Evolutionary conservation across 2,888 invertebrate species (phyloP), one percentile per base, ranked within the genome.

Genomic region (Apamea sordens): DNA sequence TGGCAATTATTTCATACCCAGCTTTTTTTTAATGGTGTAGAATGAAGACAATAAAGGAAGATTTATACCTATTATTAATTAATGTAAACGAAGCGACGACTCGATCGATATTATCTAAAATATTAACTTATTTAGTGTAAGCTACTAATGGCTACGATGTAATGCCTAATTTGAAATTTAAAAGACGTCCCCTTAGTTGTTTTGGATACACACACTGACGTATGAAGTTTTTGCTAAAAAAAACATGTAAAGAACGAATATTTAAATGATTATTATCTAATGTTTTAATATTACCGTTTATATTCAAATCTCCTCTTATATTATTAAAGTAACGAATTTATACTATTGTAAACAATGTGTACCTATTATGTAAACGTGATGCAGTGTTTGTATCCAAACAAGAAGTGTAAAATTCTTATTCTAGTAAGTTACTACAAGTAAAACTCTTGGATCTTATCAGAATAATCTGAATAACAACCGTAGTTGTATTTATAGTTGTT

Each of bases 1-100:
- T 89, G 85, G 85, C 89, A 89, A 86, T 85, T 82, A 82, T 90
- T 89, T 89, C 88, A 90, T 90, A 88, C 93, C 94, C 93, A 92
- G 93, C 94, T 95, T 95, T 93, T 94, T 73, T 95, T 94, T 94
- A 93, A 94, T 94, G 93, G 93, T 95, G 94, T 94, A 95, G 94
- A 94, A 95, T 94, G 94, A 96, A 96, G 96, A 97, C 96, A 97
- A 97, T 97, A 97, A 95, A 95, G 95, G 95, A 95, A 96, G 94
- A 96, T 94, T 95, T 95, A 95, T 96, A 96, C 95, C 93, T 96
- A 96, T 93, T 93, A 95, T 94, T 94, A 95, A 94, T 94, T 92
- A 95, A 95, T 89, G 80, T 93, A 95, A 93, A 95, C 95, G 93
- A 95, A 93, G 92, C 92, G 93, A 93, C 93, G 93, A 94, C 93